phyloP scores from a whole-genome alignment of 2,888 invertebrate genomes.

The Linnaemya tessellans region DNA sequence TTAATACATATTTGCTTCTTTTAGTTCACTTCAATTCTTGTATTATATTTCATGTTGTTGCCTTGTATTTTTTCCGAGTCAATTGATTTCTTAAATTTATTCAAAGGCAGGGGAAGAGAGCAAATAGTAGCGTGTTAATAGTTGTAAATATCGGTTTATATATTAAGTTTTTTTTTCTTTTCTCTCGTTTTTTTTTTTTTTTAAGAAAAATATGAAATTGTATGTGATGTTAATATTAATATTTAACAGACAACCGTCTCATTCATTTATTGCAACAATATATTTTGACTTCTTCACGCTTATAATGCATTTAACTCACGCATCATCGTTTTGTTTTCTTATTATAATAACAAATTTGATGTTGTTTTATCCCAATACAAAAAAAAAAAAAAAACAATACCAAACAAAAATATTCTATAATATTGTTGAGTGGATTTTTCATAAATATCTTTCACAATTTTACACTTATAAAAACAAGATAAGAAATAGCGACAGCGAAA shows the following conservation, averaged over 20 bases:
- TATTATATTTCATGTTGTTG: slow-evolving; percentile 17
- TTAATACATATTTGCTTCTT: slow-evolving; percentile 61
- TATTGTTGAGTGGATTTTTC: slow-evolving; percentile 10
- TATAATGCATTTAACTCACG: slow-evolving; percentile 81
- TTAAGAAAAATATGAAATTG: slow-evolving; percentile 53
- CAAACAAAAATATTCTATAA: slow-evolving; percentile 3
- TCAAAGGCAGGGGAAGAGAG: not conserved
- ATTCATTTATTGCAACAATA: slow-evolving; percentile 18
- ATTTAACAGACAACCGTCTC: slow-evolving; percentile 28
- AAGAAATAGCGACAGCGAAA: slow-evolving; percentile 9
- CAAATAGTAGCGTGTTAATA: slow-evolving; percentile 42
- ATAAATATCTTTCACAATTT: slow-evolving; percentile 65
- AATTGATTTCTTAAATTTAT: slow-evolving; percentile 42
- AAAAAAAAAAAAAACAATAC: not conserved
- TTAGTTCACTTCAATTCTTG: slow-evolving; percentile 26
- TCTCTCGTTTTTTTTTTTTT: not conserved
- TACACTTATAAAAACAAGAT: slow-evolving; percentile 57
- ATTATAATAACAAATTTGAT: slow-evolving; percentile 66
- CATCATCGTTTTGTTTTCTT: slow-evolving; percentile 81
- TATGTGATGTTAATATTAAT: slow-evolving; percentile 68
- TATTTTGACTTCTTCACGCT: slow-evolving; percentile 65
- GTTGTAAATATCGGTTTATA: slow-evolving; percentile 21
- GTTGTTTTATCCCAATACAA: slow-evolving; percentile 47
- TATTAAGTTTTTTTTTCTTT: not conserved
- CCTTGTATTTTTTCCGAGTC: not conserved